These are phyloP conservation scores for Pristionchus maxplancki DNA, from an alignment of 2,888 invertebrate species.

Conservation along the genomic window DNA sequence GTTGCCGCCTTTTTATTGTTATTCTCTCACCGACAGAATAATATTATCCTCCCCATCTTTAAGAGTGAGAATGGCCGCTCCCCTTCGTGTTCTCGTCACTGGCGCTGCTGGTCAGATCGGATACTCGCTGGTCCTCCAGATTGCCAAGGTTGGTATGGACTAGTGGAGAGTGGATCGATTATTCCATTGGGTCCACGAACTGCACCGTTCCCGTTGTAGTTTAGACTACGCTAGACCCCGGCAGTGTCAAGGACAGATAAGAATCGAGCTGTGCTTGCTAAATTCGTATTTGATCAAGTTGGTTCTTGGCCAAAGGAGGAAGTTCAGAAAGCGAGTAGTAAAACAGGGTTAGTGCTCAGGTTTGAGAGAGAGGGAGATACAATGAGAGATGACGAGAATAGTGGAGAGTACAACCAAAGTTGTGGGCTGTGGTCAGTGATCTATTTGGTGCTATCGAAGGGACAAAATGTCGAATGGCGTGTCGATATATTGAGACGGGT, in stretches of 20 bases:
- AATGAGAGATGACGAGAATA: neutral
- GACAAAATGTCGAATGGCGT: slow-evolving; percentile 3
- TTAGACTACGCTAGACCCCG: slow-evolving; percentile 16
- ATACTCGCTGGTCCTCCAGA: slow-evolving; percentile 93
- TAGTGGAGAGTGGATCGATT: slow-evolving; percentile 81
- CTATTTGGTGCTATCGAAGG: neutral
- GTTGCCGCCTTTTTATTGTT: neutral
- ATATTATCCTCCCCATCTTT: neutral
- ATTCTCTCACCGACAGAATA: neutral
- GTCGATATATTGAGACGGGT: neutral
- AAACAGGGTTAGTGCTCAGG: neutral
- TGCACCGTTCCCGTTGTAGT: slow-evolving; percentile 62
- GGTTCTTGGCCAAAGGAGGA: neutral
- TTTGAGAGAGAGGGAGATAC: neutral
- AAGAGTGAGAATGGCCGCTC: slow-evolving; percentile 57
- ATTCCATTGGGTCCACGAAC: slow-evolving; percentile 78
- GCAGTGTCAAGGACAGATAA: slow-evolving; percentile 20
- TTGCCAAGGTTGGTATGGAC: slow-evolving; percentile 88
- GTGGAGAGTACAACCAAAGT: neutral
- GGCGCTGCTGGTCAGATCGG: slow-evolving; percentile 99
- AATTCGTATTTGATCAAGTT: neutral
- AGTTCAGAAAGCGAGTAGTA: slow-evolving; percentile 13
- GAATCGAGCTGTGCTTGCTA: neutral
- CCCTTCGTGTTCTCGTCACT: slow-evolving; percentile 84
- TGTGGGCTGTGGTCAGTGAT: slow-evolving; percentile 24